Base-by-base conservation (phyloP, 2,797 vertebrate species). In the Lateolabrax maculatus region DNA sequence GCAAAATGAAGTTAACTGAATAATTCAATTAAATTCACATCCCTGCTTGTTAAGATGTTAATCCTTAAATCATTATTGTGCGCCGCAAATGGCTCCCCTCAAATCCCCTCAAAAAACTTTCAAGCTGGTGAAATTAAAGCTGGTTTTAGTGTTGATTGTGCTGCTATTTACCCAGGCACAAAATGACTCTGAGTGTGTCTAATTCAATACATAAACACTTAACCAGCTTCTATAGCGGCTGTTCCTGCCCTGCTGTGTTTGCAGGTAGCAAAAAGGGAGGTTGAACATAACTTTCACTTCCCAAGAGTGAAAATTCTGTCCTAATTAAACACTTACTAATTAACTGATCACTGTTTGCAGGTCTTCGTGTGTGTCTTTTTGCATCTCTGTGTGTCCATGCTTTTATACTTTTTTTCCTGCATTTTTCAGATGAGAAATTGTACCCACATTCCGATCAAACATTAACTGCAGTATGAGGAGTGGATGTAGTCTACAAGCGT, bases 21-120 rank as follows among this genome's bases (percentile, higher is more conserved):
- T n/a, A n/a, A n/a, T n/a, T n/a, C n/a, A n/a, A n/a, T n/a, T n/a
- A n/a, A n/a, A n/a, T n/a, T n/a, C n/a, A n/a, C n/a, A n/a, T 74
- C 76, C 23, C 51, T 19, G 43, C 66, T 68, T 43, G 58, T 56
- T 80, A 56, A 76, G 51, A 78, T 71, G 62, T 76, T 84, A 80
- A 85, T 88, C 83, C 80, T 71, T 66, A 41, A 77, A 86, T 87
- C 49, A 76, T 77, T 56, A 73, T 66, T 55, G 48, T 83, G 27
- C 53, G 36, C 49, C 69, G 74, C n/a, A 57, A 84, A 77, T 34
- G 69, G 72, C 44, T 81, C 34, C 74, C n/a, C 36, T 44, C 55
- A 77, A 87, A 85, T 87, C 75, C 56, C 63, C 66, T 82, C 21
- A 51, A 81, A 86, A 53, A 78, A 71, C 44, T 75, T 71, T 71